phyloP scores from a whole-genome alignment of 2,797 vertebrate genomes.

The Podarcis siculus region DNA sequence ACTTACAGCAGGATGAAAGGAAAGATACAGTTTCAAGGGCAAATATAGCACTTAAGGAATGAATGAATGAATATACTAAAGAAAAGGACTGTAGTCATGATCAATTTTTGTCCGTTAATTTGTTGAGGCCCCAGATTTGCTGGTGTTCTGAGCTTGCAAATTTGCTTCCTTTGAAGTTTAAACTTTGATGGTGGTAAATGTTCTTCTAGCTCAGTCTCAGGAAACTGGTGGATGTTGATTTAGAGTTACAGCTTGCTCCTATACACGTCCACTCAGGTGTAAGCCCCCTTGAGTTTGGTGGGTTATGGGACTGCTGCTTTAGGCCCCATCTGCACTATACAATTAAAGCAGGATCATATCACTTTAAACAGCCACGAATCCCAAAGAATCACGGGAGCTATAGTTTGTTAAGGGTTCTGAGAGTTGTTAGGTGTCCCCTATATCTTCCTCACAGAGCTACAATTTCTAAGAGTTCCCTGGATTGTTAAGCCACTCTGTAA shows the following conservation, averaged over 20 bases:
- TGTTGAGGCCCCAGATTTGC: not conserved
- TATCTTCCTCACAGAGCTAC: too few relatives aligned
- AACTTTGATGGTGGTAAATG: not conserved
- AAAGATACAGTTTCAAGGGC: not conserved
- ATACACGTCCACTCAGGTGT: not conserved
- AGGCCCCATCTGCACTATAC: too few relatives aligned
- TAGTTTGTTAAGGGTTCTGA: too few relatives aligned
- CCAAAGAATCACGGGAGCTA: too few relatives aligned
- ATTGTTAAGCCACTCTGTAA: too few relatives aligned
- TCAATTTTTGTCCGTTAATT: slow-evolving; percentile 10
- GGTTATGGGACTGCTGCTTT: not conserved
- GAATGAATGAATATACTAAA: slow-evolving; percentile 7
- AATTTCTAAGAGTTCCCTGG: too few relatives aligned
- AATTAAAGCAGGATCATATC: too few relatives aligned
- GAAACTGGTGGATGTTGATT: not conserved
- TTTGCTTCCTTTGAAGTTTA: not conserved
- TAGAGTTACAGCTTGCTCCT: not conserved
- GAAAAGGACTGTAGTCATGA: not conserved
- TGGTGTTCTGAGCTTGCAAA: not conserved
- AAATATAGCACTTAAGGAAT: not conserved
- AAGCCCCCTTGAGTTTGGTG: not conserved
- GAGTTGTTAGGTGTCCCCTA: too few relatives aligned
- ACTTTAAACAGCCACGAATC: too few relatives aligned
- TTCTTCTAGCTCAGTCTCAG: not conserved
- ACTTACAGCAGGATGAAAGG: not conserved